Conservation (phyloP, 2,888 invertebrate genomes). For the Folsomia candida region DNA sequence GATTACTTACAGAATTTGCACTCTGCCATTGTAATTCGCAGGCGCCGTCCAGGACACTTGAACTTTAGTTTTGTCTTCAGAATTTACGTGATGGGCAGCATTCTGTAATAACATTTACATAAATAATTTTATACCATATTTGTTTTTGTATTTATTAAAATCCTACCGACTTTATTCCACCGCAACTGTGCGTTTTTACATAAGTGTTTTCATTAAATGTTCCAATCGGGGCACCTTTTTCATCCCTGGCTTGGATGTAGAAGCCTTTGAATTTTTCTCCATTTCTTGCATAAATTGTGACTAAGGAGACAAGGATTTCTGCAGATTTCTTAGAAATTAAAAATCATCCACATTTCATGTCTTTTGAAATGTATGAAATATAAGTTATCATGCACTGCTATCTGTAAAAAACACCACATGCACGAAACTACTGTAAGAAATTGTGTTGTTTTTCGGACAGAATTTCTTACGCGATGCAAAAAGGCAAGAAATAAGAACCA, state of each 20-base stretch:
- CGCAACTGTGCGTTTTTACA: slow-evolving; percentile 40
- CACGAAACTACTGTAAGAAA: too few relatives aligned
- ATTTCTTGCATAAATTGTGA: slow-evolving; percentile 19
- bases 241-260: slow-evolving; percentile 39
- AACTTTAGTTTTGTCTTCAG: slow-evolving; percentile 27
- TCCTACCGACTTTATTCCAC: slow-evolving; percentile 38
- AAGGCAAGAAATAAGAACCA: too few relatives aligned
- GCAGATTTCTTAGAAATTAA: too few relatives aligned
- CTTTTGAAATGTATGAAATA: too few relatives aligned
- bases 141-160: too few relatives aligned
- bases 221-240: slow-evolving; percentile 35
- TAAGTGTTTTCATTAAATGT: slow-evolving; percentile 37
- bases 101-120: slow-evolving; percentile 27
- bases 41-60: slow-evolving; percentile 38
- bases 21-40: slow-evolving; percentile 28
- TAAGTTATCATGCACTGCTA: too few relatives aligned
- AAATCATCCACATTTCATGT: too few relatives aligned
- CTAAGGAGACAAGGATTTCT: too few relatives aligned
- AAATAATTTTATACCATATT: neutral
- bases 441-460: too few relatives aligned
- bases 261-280: slow-evolving; percentile 37
- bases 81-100: slow-evolving; percentile 40
- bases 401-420: too few relatives aligned
- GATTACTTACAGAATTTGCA: slow-evolving; percentile 39
- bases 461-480: too few relatives aligned